Evolutionary conservation across 2,113 vertebrate genomes (phyloP).

Genomic region (Arvicanthis niloticus): DNA sequence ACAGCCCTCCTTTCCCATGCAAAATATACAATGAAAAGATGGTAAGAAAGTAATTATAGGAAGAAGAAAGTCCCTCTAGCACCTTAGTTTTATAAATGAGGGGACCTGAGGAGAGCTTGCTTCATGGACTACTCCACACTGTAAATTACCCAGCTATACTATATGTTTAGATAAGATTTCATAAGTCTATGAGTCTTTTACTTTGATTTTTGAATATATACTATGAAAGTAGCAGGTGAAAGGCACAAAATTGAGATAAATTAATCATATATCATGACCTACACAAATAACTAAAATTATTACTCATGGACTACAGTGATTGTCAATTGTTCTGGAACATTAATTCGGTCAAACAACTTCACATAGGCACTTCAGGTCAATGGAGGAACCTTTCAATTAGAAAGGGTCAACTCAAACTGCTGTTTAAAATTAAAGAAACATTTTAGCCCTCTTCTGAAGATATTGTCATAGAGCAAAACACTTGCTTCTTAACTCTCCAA

Average conservation of each 20-base stretch:
- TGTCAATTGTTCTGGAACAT: not conserved
- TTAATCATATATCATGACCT: conserved; percentile 5
- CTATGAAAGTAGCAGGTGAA: not conserved
- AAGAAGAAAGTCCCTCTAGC: not conserved
- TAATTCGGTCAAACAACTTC: conserved; percentile 13
- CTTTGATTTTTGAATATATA: not conserved
- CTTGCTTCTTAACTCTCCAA: conserved; percentile 25
- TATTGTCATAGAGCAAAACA: not conserved
- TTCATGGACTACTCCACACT: not conserved
- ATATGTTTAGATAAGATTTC: not conserved
- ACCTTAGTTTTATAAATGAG: conserved; percentile 15
- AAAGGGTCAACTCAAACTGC: not conserved
- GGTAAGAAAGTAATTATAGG: not conserved
- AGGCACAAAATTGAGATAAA: not conserved
- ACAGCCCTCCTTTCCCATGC: not conserved
- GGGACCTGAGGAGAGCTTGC: not conserved
- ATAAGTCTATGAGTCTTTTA: not conserved
- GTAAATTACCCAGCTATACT: not conserved
- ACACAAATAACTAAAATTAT: conserved; percentile 13
- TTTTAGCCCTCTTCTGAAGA: not conserved
- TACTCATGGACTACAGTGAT: not conserved
- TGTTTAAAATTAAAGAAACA: conserved; percentile 35
- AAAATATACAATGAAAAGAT: not conserved
- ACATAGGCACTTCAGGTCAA: not conserved
- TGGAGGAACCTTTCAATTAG: conserved; percentile 6